Conservation (phyloP, 2,797 vertebrate species). For the Choloepus didactylus region DNA sequence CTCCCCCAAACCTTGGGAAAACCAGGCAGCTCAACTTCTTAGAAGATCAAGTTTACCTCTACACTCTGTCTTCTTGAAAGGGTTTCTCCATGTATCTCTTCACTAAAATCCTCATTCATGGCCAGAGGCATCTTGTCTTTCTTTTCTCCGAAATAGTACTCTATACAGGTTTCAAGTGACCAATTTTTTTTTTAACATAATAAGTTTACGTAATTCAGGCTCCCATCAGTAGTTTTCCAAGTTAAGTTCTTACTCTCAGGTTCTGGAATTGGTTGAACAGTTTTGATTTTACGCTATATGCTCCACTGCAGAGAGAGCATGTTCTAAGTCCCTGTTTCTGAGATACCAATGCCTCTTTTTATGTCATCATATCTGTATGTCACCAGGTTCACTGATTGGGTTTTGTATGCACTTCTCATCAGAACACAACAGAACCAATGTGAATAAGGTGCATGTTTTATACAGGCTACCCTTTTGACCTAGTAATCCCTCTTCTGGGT, state of each 20-base stretch:
- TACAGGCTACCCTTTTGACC: background rate
- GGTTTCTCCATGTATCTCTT: conserved; percentile 23
- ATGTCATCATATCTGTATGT: background rate
- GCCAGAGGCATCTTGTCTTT: background rate
- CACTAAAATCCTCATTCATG: background rate
- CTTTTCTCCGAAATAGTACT: background rate
- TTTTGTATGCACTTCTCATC: background rate
- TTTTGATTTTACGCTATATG: background rate
- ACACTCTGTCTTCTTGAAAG: background rate
- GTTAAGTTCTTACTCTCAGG: background rate
- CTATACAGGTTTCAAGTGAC: background rate
- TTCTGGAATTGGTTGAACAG: background rate
- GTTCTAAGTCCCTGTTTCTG: background rate
- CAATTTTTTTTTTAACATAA: background rate
- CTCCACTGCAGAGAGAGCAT: background rate
- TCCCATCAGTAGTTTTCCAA: background rate
- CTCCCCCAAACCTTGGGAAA: background rate
- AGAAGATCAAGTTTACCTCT: background rate
- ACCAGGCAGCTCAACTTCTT: background rate
- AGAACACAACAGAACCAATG: background rate
- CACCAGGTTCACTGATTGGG: background rate
- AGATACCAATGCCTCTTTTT: background rate
- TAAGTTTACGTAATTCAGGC: background rate
- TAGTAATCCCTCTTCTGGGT: background rate
- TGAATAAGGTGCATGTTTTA: background rate